Evolutionary conservation across 2,888 invertebrate genomes (phyloP).

Genomic region (Nemurella pictetii): DNA sequence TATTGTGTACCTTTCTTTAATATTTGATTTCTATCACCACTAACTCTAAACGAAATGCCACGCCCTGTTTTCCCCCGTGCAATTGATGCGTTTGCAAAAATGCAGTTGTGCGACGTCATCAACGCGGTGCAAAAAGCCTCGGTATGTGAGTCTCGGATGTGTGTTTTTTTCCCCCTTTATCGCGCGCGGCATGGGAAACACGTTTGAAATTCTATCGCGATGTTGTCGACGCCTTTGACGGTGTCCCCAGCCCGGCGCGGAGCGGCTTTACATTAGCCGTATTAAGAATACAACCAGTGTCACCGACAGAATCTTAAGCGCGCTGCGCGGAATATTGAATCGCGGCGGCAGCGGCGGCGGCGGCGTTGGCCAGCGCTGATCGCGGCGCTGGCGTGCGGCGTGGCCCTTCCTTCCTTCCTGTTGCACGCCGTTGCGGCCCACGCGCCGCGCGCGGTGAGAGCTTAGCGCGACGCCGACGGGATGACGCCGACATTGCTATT

Average conservation of each 20-base stretch:
- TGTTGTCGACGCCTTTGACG: slow-evolving; percentile 26
- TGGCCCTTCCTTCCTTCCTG: slow-evolving; percentile 18
- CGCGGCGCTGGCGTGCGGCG: too few species aligned
- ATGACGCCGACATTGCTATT: slow-evolving; percentile 13
- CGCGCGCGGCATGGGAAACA: neutral
- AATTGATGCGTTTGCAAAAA: neutral
- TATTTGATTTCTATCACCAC: neutral
- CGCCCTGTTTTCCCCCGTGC: neutral
- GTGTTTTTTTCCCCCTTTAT: neutral
- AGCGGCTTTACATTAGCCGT: slow-evolving; percentile 34
- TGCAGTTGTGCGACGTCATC: neutral
- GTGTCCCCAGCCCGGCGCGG: slow-evolving; percentile 3
- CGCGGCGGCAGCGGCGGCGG: neutral
- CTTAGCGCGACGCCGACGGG: neutral
- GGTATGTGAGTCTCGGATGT: too few species aligned
- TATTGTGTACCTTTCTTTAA: neutral
- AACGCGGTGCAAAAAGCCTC: neutral
- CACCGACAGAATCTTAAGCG: neutral
- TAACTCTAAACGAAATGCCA: neutral
- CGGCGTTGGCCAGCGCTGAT: neutral
- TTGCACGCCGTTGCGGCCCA: neutral
- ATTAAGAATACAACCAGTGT: slow-evolving; percentile 40
- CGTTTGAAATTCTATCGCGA: slow-evolving; percentile 16
- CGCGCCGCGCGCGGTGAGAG: too few species aligned
- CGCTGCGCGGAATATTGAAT: slow-evolving; percentile 27